Percentiles rank a stretch among this genome's conserved stretches.
These are phyloP conservation scores for Teinopalpus imperialis DNA, from an alignment of 2,888 invertebrate species.

Conservation along the genomic window DNA sequence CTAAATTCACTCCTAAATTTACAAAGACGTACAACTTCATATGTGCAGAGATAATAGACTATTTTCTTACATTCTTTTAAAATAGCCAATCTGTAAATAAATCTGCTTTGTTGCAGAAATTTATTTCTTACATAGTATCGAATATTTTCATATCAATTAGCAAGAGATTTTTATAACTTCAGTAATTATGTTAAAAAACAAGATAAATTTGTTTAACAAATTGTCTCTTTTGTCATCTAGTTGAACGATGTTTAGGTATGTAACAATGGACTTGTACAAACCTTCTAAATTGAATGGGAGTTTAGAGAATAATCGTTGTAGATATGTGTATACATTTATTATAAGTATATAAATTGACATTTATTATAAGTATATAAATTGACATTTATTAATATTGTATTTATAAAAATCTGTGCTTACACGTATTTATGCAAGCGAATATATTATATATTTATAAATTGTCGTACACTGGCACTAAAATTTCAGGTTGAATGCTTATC, in stretches of 20 bases:
- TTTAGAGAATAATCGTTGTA: constrained; percentile 16
- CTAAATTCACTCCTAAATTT: too few relatives aligned
- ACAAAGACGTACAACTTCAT: too few relatives aligned
- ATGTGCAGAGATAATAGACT: too few relatives aligned
- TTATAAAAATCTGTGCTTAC: constrained; percentile 21
- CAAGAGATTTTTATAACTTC: constrained; percentile 7
- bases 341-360: constrained; percentile 17
- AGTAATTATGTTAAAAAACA: constrained; percentile 15
- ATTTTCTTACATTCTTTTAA: too few relatives aligned
- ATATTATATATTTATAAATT: too few relatives aligned
- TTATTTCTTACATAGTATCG: too few relatives aligned
- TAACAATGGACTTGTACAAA: constrained; percentile 20
- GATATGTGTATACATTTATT: constrained; percentile 13
- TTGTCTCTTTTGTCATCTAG: constrained; percentile 26
- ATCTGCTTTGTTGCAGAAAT: too few relatives aligned
- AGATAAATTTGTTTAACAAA: constrained; percentile 22
- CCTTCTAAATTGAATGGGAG: constrained; percentile 13
- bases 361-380: constrained; percentile 18
- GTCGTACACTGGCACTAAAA: too few relatives aligned
- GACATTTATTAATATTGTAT: constrained; percentile 15
- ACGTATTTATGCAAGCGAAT: constrained; percentile 3
- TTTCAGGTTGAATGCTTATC: too few relatives aligned
- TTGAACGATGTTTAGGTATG: constrained; percentile 21
- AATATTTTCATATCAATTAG: not conserved
- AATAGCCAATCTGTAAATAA: too few relatives aligned